phyloP scores from a whole-genome alignment of 1,140 invertebrate species.

The Cylas formicarius region DNA sequence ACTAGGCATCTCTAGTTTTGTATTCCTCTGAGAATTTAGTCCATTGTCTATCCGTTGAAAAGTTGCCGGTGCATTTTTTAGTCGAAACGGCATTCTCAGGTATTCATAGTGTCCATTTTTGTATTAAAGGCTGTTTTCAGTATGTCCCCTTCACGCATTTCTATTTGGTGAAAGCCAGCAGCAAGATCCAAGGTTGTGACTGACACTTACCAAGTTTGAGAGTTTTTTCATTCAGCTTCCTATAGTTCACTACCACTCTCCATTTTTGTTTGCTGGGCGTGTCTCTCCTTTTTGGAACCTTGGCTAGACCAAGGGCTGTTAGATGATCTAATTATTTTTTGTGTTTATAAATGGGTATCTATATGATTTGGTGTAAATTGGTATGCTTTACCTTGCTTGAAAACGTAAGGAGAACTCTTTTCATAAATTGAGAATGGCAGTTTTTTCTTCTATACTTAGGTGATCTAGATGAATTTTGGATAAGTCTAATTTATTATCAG shows the following conservation, averaged over 20 bases:
- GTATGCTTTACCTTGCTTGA: too few relatives aligned
- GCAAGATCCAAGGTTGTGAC: slow-evolving; percentile 40
- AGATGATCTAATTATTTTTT: too few relatives aligned
- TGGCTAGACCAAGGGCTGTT: too few relatives aligned
- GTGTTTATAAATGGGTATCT: too few relatives aligned
- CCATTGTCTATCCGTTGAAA: slow-evolving; percentile 45
- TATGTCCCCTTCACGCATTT: slow-evolving; percentile 29
- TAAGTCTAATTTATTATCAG: too few relatives aligned
- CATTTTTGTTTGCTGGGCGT: too few relatives aligned
- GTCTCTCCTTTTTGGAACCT: too few relatives aligned
- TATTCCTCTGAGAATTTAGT: slow-evolving; percentile 38
- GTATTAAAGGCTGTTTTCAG: slow-evolving; percentile 35
- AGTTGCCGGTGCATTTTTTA: slow-evolving; percentile 40
- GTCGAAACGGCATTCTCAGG: slow-evolving; percentile 37
- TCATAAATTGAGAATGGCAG: too few relatives aligned
- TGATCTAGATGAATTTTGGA: too few relatives aligned
- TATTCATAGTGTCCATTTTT: slow-evolving; percentile 40
- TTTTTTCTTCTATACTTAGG: too few relatives aligned
- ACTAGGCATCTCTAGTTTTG: slow-evolving; percentile 30
- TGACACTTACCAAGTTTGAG: slow-evolving; percentile 37
- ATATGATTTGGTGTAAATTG: too few relatives aligned
- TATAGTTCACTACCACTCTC: slow-evolving; percentile 8
- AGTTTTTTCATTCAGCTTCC: slow-evolving; percentile 9
- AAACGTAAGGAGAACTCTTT: too few relatives aligned
- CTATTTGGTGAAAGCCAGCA: slow-evolving; percentile 47